phyloP scores from a whole-genome alignment of 2,113 vertebrate species.

The Opisthocomus hoazin region DNA sequence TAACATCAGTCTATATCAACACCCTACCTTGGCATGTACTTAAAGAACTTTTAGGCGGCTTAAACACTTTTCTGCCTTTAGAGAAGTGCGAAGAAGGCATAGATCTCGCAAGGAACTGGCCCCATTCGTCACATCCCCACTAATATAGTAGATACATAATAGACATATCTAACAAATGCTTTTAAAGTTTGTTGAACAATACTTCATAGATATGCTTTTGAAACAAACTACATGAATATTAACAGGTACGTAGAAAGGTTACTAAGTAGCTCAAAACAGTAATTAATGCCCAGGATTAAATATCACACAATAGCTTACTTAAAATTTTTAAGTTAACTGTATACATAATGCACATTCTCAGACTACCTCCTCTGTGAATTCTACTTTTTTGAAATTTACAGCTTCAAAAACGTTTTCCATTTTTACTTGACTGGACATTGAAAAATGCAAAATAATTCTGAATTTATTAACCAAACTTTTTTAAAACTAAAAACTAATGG shows the following conservation, averaged over 20 bases:
- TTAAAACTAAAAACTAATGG: not conserved
- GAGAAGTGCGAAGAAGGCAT: not conserved
- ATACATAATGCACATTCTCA: not conserved
- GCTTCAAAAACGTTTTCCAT: not conserved
- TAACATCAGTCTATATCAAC: not conserved
- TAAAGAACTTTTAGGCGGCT: not conserved
- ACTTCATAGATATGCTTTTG: not conserved
- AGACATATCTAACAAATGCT: not conserved
- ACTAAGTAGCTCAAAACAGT: not conserved
- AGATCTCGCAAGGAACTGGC: not conserved
- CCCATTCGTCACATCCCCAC: not conserved
- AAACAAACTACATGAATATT: not conserved
- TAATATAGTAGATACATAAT: not conserved
- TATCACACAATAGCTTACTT: not conserved
- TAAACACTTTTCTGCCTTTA: not conserved
- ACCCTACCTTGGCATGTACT: rapidly evolving
- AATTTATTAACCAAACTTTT: not conserved
- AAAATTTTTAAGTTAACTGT: not conserved
- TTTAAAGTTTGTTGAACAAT: not conserved
- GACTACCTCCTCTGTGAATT: not conserved
- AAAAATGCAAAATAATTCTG: not conserved
- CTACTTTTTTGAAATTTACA: not conserved
- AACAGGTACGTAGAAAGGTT: not conserved
- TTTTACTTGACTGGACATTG: not conserved
- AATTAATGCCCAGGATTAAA: not conserved